Conservation (phyloP, 1,140 invertebrate genomes). For the Zaprionus camerounensis region DNA sequence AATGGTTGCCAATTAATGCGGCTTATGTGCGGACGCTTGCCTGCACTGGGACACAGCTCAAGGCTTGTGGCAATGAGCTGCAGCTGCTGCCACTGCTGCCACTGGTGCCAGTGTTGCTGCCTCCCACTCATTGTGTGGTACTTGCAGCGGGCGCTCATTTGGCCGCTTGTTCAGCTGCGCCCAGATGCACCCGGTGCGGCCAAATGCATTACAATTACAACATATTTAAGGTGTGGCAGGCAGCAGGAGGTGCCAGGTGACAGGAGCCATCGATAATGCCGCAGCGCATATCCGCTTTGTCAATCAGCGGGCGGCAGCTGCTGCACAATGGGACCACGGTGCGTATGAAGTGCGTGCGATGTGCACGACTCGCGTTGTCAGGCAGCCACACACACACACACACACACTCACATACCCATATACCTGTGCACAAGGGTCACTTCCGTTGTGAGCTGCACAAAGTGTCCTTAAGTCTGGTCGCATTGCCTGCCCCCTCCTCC, state of each 20-base stretch:
- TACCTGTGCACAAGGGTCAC: conserved; percentile 2
- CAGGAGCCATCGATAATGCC: conserved; percentile 61
- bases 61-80: conserved; percentile 27
- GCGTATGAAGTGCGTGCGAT: conserved; percentile 34
- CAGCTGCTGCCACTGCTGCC: neutral
- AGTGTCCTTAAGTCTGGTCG: conserved; percentile 23
- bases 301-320: conserved; percentile 51
- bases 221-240: conserved; percentile 68
- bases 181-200: conserved; percentile 32
- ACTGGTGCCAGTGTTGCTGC: conserved; percentile 19
- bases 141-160: conserved; percentile 37
- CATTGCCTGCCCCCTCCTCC: neutral
- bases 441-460: conserved; percentile 1
- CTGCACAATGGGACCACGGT: conserved; percentile 30
- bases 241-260: neutral
- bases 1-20: conserved; percentile 61
- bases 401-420: conserved; percentile 15
- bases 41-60: conserved; percentile 8
- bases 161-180: conserved; percentile 40
- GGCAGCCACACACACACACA: neutral
- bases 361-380: conserved; percentile 13
- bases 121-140: conserved; percentile 12
- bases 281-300: conserved; percentile 47
- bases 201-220: conserved; percentile 81
- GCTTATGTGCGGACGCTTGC: conserved; percentile 37